phyloP scores from a whole-genome alignment of 2,888 invertebrate genomes.

The Venusia cambrica region DNA sequence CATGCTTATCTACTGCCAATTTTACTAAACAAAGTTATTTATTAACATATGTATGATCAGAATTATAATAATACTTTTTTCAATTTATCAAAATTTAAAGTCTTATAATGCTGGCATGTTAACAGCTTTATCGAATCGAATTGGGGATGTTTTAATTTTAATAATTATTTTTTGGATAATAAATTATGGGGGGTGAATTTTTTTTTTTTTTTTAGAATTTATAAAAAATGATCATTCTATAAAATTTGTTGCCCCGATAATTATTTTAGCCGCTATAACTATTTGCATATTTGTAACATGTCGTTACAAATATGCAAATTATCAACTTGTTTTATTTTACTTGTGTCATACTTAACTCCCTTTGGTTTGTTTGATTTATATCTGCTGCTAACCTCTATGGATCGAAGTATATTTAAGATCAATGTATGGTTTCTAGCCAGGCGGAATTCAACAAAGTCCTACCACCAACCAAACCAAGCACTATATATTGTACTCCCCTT shows the following conservation, averaged over 20 bases:
- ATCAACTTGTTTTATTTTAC: too few species aligned
- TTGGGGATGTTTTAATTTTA: conserved; percentile 86
- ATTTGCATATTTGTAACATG: too few species aligned
- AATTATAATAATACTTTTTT: conserved; percentile 86
- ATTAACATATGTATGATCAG: conserved; percentile 85
- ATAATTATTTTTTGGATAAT: conserved; percentile 80
- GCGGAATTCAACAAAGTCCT: too few species aligned
- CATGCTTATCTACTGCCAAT: too few species aligned
- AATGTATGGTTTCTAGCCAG: too few species aligned
- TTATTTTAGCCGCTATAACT: conserved; percentile 83
- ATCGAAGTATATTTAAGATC: too few species aligned
- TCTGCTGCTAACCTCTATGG: too few species aligned
- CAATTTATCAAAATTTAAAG: conserved; percentile 85
- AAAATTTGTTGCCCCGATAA: conserved; percentile 60
- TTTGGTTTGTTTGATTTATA: too few species aligned
- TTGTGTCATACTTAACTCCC: too few species aligned
- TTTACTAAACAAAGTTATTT: conserved; percentile 85
- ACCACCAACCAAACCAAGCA: too few species aligned
- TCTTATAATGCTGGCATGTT: conserved; percentile 87
- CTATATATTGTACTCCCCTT: too few species aligned
- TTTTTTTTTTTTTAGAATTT: conserved; percentile 76
- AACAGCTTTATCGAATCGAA: conserved; percentile 86
- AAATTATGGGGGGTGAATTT: conserved; percentile 79
- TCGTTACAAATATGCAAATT: too few species aligned
- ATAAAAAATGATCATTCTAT: conserved; percentile 66